Evolutionary conservation across 2,888 invertebrate genomes (phyloP), one percentile per base, ranked within the genome.

Genomic region (Formica aserva): DNA sequence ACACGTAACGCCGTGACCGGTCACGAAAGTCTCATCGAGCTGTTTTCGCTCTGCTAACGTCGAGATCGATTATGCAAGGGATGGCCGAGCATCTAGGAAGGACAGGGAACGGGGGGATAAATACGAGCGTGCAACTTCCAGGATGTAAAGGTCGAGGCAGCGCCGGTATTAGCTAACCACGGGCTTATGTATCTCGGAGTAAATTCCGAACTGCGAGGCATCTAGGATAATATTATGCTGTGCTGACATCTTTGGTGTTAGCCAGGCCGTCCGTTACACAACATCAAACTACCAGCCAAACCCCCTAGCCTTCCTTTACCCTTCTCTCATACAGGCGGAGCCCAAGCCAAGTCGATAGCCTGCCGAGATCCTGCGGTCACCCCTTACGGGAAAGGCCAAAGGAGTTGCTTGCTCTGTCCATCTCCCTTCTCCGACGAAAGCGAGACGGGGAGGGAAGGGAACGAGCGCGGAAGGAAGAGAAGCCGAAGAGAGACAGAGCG

Each of bases 301-400:
- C 86, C 85, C 85, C 84, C 52, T 29, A 15, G 60, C 74, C 85
- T 84, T 82, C 85, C 86, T 87, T 85, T 82, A 55, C 71, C 86
- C 90, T 85, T 84, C 86, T 74, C 83, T 41, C 55, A 69, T 82
- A 66, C 88, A 89, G 85, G 86, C 85, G 82, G 80, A 87, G 89
- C 89, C 86, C 86, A 88, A 91, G 92, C 91, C 92, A 93, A 91
- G 92, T 93, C 94, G 93, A 94, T 94, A 94, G 93, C 90, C 88
- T 88, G 91, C 91, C 92, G 92, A 93, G 92, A 94, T 93, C 92
- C 92, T 93, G 94, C 91, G 94, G 94, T 94, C 93, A 92, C 92
- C 93, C 93, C 91, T 92, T 91, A 92, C 90, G 91, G 89, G 91
- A 92, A 91, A 90, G 90, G 91, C 93, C 94, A 93, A 93, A 94